A percentile compares a stretch with the other conserved stretches of the same genome.
Evolutionary conservation across 2,888 invertebrate species (phyloP).

Genomic region (Blastobasis lacticolella): DNA sequence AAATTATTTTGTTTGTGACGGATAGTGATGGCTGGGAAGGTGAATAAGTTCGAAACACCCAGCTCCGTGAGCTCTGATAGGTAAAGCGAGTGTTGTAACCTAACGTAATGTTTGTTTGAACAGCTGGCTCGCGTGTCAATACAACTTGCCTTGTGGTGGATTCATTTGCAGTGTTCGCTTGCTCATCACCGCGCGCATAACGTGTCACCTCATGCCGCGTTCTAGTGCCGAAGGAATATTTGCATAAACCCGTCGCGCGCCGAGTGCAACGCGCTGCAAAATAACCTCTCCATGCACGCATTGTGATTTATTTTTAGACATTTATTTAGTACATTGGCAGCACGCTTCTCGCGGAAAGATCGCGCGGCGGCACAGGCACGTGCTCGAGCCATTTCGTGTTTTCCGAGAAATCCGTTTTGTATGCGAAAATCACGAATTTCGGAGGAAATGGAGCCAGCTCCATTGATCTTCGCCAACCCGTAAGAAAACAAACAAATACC

Average conservation of each 20-base stretch:
- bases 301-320: slow-evolving; percentile 68
- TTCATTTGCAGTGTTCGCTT: slow-evolving; percentile 41
- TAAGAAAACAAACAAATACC: slow-evolving; percentile 42
- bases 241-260: slow-evolving; percentile 20
- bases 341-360: slow-evolving; percentile 42
- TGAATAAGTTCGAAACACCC: slow-evolving; percentile 85
- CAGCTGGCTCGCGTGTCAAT: slow-evolving; percentile 57
- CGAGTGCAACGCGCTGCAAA: slow-evolving; percentile 30
- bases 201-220: slow-evolving; percentile 38
- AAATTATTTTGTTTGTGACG: slow-evolving; percentile 25
- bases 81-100: slow-evolving; percentile 72
- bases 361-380: slow-evolving; percentile 46
- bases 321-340: slow-evolving; percentile 62
- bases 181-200: slow-evolving; percentile 34
- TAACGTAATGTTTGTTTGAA: slow-evolving; percentile 58
- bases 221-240: slow-evolving; percentile 29
- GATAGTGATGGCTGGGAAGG: slow-evolving; percentile 63
- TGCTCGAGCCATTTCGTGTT: slow-evolving; percentile 37
- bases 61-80: slow-evolving; percentile 95
- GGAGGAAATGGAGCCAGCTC: slow-evolving; percentile 45
- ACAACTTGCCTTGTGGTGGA: slow-evolving; percentile 37
- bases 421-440: slow-evolving; percentile 28
- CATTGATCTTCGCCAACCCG: slow-evolving; percentile 53
- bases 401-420: slow-evolving; percentile 22
- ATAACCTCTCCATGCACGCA: slow-evolving; percentile 59